Evolutionary conservation across 2,113 vertebrate genomes (phyloP).

Genomic region (Neoarius graeffei): DNA sequence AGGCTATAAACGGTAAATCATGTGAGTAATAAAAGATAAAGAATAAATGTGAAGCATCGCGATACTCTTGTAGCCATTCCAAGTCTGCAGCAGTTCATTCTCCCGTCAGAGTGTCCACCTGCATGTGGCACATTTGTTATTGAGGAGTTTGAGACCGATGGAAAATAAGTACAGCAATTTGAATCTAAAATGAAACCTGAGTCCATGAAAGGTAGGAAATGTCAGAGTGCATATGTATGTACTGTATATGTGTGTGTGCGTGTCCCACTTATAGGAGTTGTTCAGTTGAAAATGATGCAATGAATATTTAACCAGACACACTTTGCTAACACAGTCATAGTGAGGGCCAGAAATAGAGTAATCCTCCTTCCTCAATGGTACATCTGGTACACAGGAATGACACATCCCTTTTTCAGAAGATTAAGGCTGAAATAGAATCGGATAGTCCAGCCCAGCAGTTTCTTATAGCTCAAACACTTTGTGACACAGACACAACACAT

Average conservation of each 20-base stretch:
- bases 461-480: too few relatives aligned
- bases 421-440: conserved; percentile 32
- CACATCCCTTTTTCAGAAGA: conserved; percentile 36
- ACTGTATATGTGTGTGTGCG: not conserved
- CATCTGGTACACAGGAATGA: conserved; percentile 14
- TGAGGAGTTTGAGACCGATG: too few relatives aligned
- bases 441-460: not conserved
- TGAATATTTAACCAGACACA: conserved; percentile 4
- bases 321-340: not conserved
- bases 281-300: not conserved
- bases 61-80: too few relatives aligned
- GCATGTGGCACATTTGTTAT: too few relatives aligned
- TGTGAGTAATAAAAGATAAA: not conserved
- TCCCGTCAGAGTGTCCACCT: too few relatives aligned
- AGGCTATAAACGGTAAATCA: too few relatives aligned
- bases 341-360: conserved; percentile 32
- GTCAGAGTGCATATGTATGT: not conserved
- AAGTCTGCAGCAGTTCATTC: too few relatives aligned
- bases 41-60: too few relatives aligned
- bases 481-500: too few relatives aligned
- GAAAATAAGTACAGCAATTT: not conserved
- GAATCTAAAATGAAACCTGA: not conserved
- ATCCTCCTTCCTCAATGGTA: conserved; percentile 15
- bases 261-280: not conserved
- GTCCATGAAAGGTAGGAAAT: not conserved